Base-by-base conservation (phyloP, 2,113 vertebrate genomes). In the Chaenogobius annularis region DNA sequence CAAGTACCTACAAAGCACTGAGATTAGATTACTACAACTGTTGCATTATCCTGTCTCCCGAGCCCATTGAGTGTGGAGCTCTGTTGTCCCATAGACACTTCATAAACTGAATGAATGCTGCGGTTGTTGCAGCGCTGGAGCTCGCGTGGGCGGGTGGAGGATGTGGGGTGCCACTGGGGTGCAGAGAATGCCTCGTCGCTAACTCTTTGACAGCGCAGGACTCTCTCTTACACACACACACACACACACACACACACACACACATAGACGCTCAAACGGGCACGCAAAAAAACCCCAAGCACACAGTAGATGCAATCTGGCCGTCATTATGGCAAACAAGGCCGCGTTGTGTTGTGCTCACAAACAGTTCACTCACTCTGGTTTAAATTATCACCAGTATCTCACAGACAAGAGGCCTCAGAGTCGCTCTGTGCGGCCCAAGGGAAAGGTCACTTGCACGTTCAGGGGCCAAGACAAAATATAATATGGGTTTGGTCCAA, bases 311-410 rank as follows among this genome's bases (percentile, higher is more conserved):
- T 84, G 75, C 83, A 87, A 87, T 86, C 82, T 89, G 87, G 74
- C 63, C 79, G 78, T 82, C 87, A 85, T 89, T 87, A 88, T 85
- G 73, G 77, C 77, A 85, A 82, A 90, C 87, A 88, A 88, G 83
- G 82, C 83, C 63, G 77, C 79, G 83, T 82, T 90, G 85, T 90
- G 76, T 78, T 79, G 76, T 66, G 65, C 76, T 78, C 75, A 76
- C 83, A 84, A 86, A 87, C 81, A 77, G 65, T 79, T 68, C 54
- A 69, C 70, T 64, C 81, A 7, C 37, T 85, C 81, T 90, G 89
- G 78, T 88, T 88, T 73, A 79, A 86, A 88, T 91, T 82, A 89
- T 87, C 80, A 58, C 40, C 79, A 83, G 65, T 83, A 55, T 87
- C 72, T 72, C 73, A 58, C 47, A 70, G 68, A 74, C 79, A 67